Evolutionary conservation across 2,113 vertebrate genomes (phyloP).

Genomic region (Colistium nudipinnis): DNA sequence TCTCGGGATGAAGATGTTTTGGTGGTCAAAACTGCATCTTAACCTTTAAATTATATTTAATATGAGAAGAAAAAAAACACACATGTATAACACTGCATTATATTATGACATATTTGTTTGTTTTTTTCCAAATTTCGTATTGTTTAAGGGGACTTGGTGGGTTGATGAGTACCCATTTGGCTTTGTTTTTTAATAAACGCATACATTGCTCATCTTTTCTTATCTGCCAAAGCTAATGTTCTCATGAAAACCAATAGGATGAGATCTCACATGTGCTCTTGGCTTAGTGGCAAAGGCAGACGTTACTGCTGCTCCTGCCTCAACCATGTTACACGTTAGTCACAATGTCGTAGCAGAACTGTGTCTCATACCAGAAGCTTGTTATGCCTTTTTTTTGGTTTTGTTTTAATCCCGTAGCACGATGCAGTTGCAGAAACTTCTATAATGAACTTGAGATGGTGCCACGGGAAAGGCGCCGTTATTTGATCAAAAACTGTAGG

Average conservation of each 20-base stretch:
- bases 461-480: too few relatives aligned
- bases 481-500: conserved; percentile 8
- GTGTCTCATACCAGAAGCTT: too few relatives aligned
- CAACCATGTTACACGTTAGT: too few relatives aligned
- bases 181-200: conserved; percentile 3
- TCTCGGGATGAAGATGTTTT: too few relatives aligned
- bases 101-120: too few relatives aligned
- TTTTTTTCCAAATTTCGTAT: not conserved
- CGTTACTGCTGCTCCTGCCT: conserved; percentile 4
- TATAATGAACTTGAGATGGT: not conserved
- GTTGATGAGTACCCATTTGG: not conserved
- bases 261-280: conserved; percentile 51
- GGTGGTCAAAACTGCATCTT: too few relatives aligned
- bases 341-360: too few relatives aligned
- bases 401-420: not conserved
- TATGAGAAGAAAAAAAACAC: too few relatives aligned
- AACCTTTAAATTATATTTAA: too few relatives aligned
- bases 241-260: conserved; percentile 10
- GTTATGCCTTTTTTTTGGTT: too few relatives aligned
- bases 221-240: conserved; percentile 31
- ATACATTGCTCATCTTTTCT: conserved; percentile 31
- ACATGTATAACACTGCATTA: too few relatives aligned
- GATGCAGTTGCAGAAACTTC: conserved; percentile 1
- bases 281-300: conserved; percentile 49
- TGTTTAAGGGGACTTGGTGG: not conserved